Base-by-base conservation (phyloP, 2,888 invertebrate species). In the Tillus elongatus region DNA sequence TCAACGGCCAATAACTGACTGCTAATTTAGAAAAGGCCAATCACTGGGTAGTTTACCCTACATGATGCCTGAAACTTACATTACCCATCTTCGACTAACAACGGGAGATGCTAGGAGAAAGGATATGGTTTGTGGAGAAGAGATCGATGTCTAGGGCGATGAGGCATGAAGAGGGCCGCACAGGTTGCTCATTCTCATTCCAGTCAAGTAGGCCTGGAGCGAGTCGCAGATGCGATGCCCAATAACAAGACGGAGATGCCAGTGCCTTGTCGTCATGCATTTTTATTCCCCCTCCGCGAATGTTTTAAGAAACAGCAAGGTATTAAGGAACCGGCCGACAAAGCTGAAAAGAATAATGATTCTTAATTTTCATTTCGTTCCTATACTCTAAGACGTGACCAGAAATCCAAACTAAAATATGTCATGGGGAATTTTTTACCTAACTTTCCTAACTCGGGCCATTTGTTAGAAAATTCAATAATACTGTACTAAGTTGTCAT, bases 261-360 rank as follows among this genome's bases (percentile, higher is more conserved):
- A 54, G 55, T 52, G 55, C 54, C 52, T 53, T 53, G 60, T 57
- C 60, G 61, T 58, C 62, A 57, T 62, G 63, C 63, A 63, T 64
- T 64, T 62, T 64, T 62, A 64, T 64, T 57, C 59, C 57, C 37
- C 57, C 56, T 54, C 49, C 49, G 49, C 56, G 56, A 58, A 56
- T 59, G 58, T 60, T 61, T 61, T 60, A 60, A 59, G 57, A 51
- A 55, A 57, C 58, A 60, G 58, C 54, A 59, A 61, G 62, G 61
- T 62, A 63, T 64, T 62, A 63, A 61, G 60, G 58, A 58, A 56
- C 60, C 56, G 60, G 58, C 58, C 61, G 61, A 61, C 63, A 62
- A 62, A 64, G 66, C 64, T 64, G 64, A 59, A 64, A 64, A 66
- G 66, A 66, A 65, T 66, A 65, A 65, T 66, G 64, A 65, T 66